Percentiles rank a stretch among this genome's conserved stretches.
phyloP scores from a whole-genome alignment of 1,140 invertebrate genomes.

The Papilio helenus region DNA sequence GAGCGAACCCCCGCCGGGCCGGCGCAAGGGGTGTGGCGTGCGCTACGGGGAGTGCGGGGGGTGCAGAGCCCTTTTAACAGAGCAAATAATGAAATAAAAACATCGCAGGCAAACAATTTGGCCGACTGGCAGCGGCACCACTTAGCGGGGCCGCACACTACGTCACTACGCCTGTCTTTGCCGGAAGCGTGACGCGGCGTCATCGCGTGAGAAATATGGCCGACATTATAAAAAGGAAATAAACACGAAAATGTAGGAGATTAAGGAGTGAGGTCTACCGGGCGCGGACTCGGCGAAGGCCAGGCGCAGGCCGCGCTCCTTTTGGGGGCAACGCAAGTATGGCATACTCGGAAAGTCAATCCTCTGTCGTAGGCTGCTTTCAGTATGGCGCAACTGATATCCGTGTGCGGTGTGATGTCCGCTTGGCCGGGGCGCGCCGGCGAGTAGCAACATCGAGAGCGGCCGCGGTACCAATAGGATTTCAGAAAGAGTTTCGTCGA shows the following conservation, averaged over 20 bases:
- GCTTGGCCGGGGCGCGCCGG: too few relatives aligned
- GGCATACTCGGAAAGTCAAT: too few relatives aligned
- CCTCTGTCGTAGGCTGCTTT: too few relatives aligned
- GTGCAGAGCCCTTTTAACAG: constrained; percentile 14
- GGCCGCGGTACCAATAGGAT: too few relatives aligned
- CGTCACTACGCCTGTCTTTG: not conserved
- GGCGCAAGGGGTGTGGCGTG: not conserved
- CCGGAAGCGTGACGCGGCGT: not conserved
- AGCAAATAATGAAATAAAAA: constrained; percentile 33
- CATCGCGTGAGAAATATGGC: not conserved
- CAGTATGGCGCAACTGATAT: too few relatives aligned
- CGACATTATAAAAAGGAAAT: not conserved
- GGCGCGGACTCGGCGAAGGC: too few relatives aligned
- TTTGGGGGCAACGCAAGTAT: too few relatives aligned
- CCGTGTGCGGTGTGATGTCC: too few relatives aligned
- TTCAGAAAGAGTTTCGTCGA: too few relatives aligned
- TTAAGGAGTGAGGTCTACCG: not conserved
- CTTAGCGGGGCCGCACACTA: not conserved
- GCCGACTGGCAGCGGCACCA: not conserved
- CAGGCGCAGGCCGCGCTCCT: too few relatives aligned
- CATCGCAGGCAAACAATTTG: constrained; percentile 12
- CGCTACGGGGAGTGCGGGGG: not conserved
- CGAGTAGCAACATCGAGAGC: too few relatives aligned
- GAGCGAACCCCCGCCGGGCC: not conserved
- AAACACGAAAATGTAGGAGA: not conserved